phyloP scores from a whole-genome alignment of 2,888 invertebrate genomes.

The Lymantria monacha region DNA sequence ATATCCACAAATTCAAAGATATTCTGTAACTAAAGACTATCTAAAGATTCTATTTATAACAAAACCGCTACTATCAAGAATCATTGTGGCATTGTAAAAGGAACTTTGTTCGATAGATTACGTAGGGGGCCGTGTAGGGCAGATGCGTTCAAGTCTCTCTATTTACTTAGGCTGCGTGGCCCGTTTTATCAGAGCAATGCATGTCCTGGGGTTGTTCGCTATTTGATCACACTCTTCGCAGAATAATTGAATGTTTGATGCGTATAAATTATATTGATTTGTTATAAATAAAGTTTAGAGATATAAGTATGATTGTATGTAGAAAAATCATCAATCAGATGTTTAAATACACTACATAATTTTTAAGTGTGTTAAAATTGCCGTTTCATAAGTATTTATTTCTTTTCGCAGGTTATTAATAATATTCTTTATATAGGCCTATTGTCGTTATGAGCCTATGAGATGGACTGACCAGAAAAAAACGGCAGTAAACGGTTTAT shows the following conservation, averaged over 20 bases:
- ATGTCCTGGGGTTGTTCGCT: slow-evolving; percentile 47
- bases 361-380: no score
- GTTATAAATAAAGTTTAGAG: slow-evolving; percentile 29
- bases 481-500: no score
- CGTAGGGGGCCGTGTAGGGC: slow-evolving; percentile 46
- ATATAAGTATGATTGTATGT: slow-evolving; percentile 3
- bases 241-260: slow-evolving; percentile 50
- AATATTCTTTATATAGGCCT: no score
- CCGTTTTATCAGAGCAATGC: slow-evolving; percentile 61
- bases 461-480: no score
- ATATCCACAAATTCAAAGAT: no score
- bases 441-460: no score
- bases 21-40: no score
- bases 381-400: no score
- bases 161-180: slow-evolving; percentile 72
- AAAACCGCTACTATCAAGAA: slow-evolving; percentile 16
- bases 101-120: slow-evolving; percentile 45
- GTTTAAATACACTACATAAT: no score
- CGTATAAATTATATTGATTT: slow-evolving; percentile 29
- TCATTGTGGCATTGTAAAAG: slow-evolving; percentile 15
- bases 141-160: slow-evolving; percentile 66
- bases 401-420: no score
- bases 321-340: no score
- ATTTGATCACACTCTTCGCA: slow-evolving; percentile 44
- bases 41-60: background rate